Evolutionary conservation across 2,113 vertebrate species (phyloP), one percentile per base, ranked within the genome.

Genomic region (Aphelocoma coerulescens): DNA sequence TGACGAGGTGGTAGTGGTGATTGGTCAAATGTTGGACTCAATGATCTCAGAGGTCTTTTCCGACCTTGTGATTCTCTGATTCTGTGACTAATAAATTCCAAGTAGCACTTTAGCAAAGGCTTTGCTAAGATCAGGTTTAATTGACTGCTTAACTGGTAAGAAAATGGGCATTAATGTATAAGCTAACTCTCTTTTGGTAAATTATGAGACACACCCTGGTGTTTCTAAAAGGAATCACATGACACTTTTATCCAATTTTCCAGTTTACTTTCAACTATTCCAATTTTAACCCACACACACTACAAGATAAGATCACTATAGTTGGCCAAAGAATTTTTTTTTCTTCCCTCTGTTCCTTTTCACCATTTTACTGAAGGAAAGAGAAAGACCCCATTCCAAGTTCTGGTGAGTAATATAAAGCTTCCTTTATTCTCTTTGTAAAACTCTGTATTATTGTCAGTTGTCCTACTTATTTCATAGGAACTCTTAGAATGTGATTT

Each of bases 1-100:
- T 43, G 20, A n/a, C 1, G 8, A 30, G 13, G 17, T 49, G 43
- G 10, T 75, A 6, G 7, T 62, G 16, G 8, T 35, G n/a, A 24
- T 30, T 24, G 10, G 16, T 43, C 9, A 65, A 80, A 72, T 3
- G 2, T 7, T 35, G 17, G 13, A 43, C 43, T 80, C 0, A 0
- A 10, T 35, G 4, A 27, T 32, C 49, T 65, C 43, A 49, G 26
- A 57, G 17, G 26, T 49, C 6, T 27, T 57, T 79, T 55, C 20
- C 30, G 43, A 17, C 6, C 3, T 41, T 44, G 26, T 37, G 35
- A 33, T 48, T 72, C 16, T 54, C 26, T 63, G 30, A 63, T 32
- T 49, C 32, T 51, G 11, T 58, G 5, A 43, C 22, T n/a, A 43
- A 46, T 3, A 62, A 43, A 75, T 63, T 62, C 20, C 30, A 39